phyloP scores from a whole-genome alignment of 23 tunicate genomes.

The Styela plicata region DNA sequence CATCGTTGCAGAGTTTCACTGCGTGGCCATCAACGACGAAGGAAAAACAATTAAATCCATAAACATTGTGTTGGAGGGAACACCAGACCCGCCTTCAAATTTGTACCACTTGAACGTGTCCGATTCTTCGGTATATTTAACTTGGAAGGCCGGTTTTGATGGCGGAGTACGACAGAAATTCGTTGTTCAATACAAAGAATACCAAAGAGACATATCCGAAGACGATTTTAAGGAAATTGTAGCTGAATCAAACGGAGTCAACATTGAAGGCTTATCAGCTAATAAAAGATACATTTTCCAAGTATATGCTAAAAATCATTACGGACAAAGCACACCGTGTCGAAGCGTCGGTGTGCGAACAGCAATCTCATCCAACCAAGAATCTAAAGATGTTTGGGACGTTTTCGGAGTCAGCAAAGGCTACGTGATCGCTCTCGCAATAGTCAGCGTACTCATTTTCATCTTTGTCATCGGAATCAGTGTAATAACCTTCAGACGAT shows the following conservation, averaged over 20 bases:
- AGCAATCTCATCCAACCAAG: not conserved
- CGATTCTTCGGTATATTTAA: slow-evolving; percentile 31
- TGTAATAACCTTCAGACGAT: not conserved
- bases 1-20: slow-evolving; percentile 30
- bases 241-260: slow-evolving; percentile 2
- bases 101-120: slow-evolving; percentile 24
- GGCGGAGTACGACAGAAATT: slow-evolving; percentile 74
- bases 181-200: slow-evolving; percentile 40
- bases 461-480: not conserved
- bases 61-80: slow-evolving; percentile 51
- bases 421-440: not conserved
- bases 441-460: not conserved
- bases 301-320: slow-evolving; percentile 28
- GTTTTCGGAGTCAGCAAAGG: not conserved
- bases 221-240: not conserved
- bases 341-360: not conserved
- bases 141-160: slow-evolving; percentile 74
- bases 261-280: slow-evolving; percentile 22
- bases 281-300: slow-evolving; percentile 21
- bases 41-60: slow-evolving; percentile 32
- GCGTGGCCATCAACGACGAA: slow-evolving; percentile 40
- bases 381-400: not conserved
- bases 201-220: slow-evolving; percentile 25
- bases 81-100: slow-evolving; percentile 61
- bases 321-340: slow-evolving; percentile 29